Evolutionary conservation across 2,888 invertebrate genomes (phyloP).

Genomic region (Ecliptopera silaceata): DNA sequence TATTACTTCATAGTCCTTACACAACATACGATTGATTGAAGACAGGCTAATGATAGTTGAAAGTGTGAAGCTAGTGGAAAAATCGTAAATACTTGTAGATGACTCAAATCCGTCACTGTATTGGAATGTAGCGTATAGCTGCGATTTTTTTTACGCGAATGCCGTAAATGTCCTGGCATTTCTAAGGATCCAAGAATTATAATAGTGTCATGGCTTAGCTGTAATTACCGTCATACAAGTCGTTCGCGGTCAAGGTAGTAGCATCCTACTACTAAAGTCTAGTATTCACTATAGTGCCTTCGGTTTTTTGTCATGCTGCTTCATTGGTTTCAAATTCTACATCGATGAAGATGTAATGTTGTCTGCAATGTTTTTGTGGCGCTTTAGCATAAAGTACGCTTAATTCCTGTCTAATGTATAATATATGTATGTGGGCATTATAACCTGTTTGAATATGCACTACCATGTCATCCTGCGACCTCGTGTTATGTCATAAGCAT

Average conservation of each 20-base stretch:
- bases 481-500: constrained; percentile 53
- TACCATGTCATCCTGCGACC: constrained; percentile 43
- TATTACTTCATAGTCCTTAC: constrained; percentile 27
- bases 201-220: constrained; percentile 70
- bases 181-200: constrained; percentile 46
- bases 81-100: not conserved
- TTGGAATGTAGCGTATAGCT: constrained; percentile 39
- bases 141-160: constrained; percentile 28
- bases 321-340: not conserved
- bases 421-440: constrained; percentile 9
- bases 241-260: constrained; percentile 72
- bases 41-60: not conserved
- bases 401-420: not conserved
- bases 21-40: constrained; percentile 23
- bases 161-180: constrained; percentile 13
- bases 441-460: constrained; percentile 51
- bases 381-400: not conserved
- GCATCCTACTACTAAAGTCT: constrained; percentile 48
- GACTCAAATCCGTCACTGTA: constrained; percentile 3
- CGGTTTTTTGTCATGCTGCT: not conserved
- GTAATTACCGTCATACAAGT: constrained; percentile 50
- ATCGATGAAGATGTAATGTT: not conserved
- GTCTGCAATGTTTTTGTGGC: not conserved
- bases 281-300: not conserved
- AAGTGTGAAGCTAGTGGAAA: not conserved